These are phyloP conservation scores for Eutrigla gurnardus DNA, from an alignment of 2,797 vertebrate species.

Conservation along the genomic window DNA sequence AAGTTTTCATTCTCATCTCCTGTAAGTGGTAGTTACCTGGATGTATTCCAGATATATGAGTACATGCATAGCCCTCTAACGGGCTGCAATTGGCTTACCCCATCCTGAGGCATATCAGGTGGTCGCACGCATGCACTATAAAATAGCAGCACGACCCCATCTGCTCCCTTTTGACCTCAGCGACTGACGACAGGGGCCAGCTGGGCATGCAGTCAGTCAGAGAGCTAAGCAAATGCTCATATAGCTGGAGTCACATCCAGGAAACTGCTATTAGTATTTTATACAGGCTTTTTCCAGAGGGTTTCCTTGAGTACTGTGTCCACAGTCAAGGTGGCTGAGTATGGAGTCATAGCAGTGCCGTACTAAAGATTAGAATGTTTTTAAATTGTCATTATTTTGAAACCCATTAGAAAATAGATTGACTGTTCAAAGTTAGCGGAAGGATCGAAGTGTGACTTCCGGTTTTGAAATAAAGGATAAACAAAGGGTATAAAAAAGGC, in stretches of 20 bases:
- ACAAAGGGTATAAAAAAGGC: too few relatives aligned
- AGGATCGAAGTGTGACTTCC: too few relatives aligned
- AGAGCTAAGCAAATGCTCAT: background rate
- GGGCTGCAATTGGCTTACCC: background rate
- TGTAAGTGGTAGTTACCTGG: background rate
- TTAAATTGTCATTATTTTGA: too few relatives aligned
- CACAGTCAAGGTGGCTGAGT: too few relatives aligned
- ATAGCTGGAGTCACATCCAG: background rate
- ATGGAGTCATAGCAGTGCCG: too few relatives aligned
- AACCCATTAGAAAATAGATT: too few relatives aligned
- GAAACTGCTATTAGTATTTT: background rate
- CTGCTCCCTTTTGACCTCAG: background rate
- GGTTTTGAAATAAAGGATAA: too few relatives aligned
- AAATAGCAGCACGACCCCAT: background rate
- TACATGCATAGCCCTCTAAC: background rate
- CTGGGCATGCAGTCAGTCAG: background rate
- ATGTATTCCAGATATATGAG: background rate
- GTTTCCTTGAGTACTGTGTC: background rate
- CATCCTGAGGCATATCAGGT: background rate
- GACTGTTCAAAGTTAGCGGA: too few relatives aligned
- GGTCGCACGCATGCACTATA: background rate
- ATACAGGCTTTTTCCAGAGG: background rate
- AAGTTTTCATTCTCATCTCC: background rate
- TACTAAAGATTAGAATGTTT: too few relatives aligned
- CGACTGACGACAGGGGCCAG: background rate